Conservation (phyloP, 1,140 invertebrate genomes). For the Druon quercuslanigerum region DNA sequence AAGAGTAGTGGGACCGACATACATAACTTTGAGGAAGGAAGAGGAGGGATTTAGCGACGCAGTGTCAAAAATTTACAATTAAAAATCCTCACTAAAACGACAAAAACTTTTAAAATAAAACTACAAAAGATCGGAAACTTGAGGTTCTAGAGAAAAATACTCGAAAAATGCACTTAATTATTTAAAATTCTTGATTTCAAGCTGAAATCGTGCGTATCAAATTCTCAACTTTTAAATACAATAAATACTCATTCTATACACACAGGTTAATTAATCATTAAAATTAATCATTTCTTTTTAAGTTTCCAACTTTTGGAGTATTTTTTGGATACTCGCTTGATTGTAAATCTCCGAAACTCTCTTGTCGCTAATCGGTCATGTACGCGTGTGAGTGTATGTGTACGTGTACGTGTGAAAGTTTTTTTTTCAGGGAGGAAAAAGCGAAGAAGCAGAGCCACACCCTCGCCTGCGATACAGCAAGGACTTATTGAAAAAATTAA, state of each 20-base stretch:
- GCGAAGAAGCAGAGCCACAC: constrained; percentile 65
- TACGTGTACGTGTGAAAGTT: constrained; percentile 45
- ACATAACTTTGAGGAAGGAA: constrained; percentile 62
- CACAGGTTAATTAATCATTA: neutral
- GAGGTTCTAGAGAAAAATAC: neutral
- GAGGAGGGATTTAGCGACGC: constrained; percentile 42
- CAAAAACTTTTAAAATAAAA: neutral
- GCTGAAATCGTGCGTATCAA: neutral
- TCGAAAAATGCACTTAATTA: constrained; percentile 2
- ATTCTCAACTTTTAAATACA: neutral
- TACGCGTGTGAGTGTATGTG: constrained; percentile 51
- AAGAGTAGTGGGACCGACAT: constrained; percentile 65
- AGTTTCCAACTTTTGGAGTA: constrained; percentile 1
- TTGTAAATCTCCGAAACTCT: constrained; percentile 20
- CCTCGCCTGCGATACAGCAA: constrained; percentile 53
- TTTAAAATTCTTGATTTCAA: neutral
- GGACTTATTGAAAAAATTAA: constrained; percentile 30
- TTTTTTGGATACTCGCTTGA: neutral
- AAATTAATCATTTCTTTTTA: neutral
- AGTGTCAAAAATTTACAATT: constrained; percentile 25
- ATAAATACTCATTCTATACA: neutral
- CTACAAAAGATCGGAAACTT: neutral
- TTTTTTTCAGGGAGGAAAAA: constrained; percentile 48
- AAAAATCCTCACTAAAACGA: constrained; percentile 6
- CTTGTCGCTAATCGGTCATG: constrained; percentile 27